Percentiles rank a stretch among this genome's conserved stretches.
Conservation (phyloP, 1,140 invertebrate species). For the Cyrtorhinus lividipennis region DNA sequence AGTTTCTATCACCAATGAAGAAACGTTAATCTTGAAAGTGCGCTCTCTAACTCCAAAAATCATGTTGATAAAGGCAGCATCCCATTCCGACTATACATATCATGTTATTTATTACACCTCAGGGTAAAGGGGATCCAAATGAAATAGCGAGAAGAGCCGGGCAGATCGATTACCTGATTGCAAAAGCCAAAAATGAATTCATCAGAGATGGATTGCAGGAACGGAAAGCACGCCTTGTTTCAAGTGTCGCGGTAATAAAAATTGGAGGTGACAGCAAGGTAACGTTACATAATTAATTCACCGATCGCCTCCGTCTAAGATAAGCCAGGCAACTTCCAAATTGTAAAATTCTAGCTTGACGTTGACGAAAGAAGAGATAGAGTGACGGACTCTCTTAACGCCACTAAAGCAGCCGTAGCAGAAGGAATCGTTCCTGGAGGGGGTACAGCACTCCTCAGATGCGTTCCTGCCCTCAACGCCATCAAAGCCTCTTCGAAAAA, state of each 20-base stretch:
- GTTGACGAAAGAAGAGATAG: slow-evolving; percentile 62
- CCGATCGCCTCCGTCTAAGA: neutral
- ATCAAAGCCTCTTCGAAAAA: slow-evolving; percentile 28
- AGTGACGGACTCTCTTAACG: slow-evolving; percentile 56
- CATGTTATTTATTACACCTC: slow-evolving; percentile 41
- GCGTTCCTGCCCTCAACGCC: slow-evolving; percentile 37
- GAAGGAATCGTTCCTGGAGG: slow-evolving; percentile 62
- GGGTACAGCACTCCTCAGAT: slow-evolving; percentile 48
- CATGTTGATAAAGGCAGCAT: neutral
- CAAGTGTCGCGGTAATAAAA: slow-evolving; percentile 56
- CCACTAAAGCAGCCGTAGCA: slow-evolving; percentile 56
- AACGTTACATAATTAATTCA: neutral
- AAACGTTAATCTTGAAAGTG: slow-evolving; percentile 12
- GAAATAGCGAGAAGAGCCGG: slow-evolving; percentile 45
- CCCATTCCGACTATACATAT: slow-evolving; percentile 48
- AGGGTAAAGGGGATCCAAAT: slow-evolving; percentile 44
- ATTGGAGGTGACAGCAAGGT: slow-evolving; percentile 50
- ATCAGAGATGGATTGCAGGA: slow-evolving; percentile 61
- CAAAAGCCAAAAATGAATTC: slow-evolving; percentile 46
- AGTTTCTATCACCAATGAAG: slow-evolving; percentile 20
- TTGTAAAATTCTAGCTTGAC: slow-evolving; percentile 29
- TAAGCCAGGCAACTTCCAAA: neutral
- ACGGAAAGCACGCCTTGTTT: slow-evolving; percentile 49
- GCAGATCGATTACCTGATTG: slow-evolving; percentile 51
- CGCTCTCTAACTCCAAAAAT: neutral